A percentile compares a stretch with the other conserved stretches of the same genome.
phyloP scores from a whole-genome alignment of 2,888 invertebrate genomes.

The Leptura quadrifasciata region DNA sequence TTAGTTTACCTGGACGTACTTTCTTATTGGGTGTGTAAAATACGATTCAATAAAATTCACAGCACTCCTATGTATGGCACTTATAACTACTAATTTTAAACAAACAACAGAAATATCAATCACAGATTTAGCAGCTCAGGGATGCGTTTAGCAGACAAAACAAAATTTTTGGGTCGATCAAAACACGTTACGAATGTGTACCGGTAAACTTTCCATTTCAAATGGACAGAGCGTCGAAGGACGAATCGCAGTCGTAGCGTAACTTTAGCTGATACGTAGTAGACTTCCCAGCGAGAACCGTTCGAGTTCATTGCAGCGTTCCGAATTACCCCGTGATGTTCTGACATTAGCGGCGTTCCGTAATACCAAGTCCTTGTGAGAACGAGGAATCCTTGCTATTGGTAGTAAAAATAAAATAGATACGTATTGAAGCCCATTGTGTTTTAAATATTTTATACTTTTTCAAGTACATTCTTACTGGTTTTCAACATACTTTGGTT shows the following conservation, averaged over 20 bases:
- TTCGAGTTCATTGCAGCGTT: not conserved
- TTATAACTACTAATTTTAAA: not conserved
- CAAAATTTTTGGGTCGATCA: slow-evolving; percentile 20
- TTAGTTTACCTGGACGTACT: slow-evolving; percentile 13
- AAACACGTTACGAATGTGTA: slow-evolving; percentile 18
- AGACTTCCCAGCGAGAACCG: too few species aligned
- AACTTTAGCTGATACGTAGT: too few species aligned
- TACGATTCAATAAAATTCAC: not conserved
- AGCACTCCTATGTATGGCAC: not conserved
- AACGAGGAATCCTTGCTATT: too few species aligned
- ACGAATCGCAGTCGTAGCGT: not conserved
- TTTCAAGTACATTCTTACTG: too few species aligned
- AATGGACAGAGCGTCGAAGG: not conserved
- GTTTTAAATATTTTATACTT: too few species aligned
- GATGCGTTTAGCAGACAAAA: slow-evolving; percentile 1
- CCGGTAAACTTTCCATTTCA: slow-evolving; percentile 29
- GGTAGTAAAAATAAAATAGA: too few species aligned
- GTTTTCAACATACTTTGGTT: too few species aligned
- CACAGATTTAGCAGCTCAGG: not conserved
- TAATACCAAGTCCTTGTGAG: too few species aligned
- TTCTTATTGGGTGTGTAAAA: not conserved
- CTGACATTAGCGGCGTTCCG: not conserved
- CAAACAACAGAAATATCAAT: not conserved
- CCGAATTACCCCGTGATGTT: not conserved
- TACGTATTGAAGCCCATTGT: too few species aligned